Evolutionary conservation across 2,797 vertebrate genomes (phyloP), one percentile per base, ranked within the genome.

Genomic region (Trichosurus vulpecula): DNA sequence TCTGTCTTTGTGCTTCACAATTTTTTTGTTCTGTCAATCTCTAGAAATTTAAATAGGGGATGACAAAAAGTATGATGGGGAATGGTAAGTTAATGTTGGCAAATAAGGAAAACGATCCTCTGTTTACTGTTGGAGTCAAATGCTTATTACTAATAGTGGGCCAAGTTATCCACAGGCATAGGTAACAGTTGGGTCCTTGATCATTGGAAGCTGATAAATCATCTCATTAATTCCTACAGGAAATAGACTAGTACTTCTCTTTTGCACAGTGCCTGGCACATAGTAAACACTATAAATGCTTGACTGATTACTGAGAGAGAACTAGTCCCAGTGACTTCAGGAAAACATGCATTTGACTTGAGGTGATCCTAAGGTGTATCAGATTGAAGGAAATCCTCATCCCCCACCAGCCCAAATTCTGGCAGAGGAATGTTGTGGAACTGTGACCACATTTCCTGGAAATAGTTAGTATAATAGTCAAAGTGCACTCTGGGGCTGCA

Each of bases 391-490:
- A 92, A 58, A 66, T 9, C 41, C 35, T 9, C 51, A 25, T 11
- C 57, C n/a, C n/a, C n/a, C 16, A 74, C 8, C 19, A 74, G 66
- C n/a, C n/a, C n/a, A 74, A 22, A 22, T 41, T 74, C 19, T 74
- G 16, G n/a, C 16, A 29, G 19, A 27, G 53, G 53, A 27, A 41
- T 87, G 61, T 93, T 95, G 29, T 94, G 90, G n/a, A 25, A 58
- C 57, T 97, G 91, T 94, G 74, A 93, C 95, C 91, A 92, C 35
- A 94, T 96, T 98, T 96, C 90, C 41, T 93, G 96, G 54, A 53
- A 94, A 56, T 56, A 51, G 74, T 87, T 58, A 31, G 52, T 94
- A 95, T 74, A 89, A 0, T 96, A 92, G 93, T 95, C 66, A 66
- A 66, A 66, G 58, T 61, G 31, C 31, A 35, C 3, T 58, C 55